Evolutionary conservation across 2,888 invertebrate genomes (phyloP), one percentile per base, ranked within the genome.

Genomic region (Lasioglossum figueresi): DNA sequence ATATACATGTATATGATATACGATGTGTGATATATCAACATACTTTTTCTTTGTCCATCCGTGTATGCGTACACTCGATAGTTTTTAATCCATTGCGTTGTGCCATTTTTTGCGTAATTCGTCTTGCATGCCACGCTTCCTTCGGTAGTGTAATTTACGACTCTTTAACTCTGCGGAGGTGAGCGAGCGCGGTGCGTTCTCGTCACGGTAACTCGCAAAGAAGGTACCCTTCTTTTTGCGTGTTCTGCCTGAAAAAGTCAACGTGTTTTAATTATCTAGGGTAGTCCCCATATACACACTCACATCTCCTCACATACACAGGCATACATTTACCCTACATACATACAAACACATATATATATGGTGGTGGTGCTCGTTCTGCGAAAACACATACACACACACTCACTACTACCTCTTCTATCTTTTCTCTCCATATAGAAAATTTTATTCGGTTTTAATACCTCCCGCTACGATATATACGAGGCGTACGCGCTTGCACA

Each of bases 61-160:
- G 88, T 92, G 90, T 92, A 91, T 91, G 87, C 90, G 90, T 92
- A 92, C 90, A 89, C 89, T 91, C 89, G 88, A 92, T 91, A 89
- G 89, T 90, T 89, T 83, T 89, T 89, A 90, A 91, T 90, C 91
- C 92, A 92, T 91, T 90, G 91, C 93, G 92, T 93, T 93, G 93
- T 93, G 93, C 93, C 89, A 91, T 90, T 92, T 93, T 94, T 92
- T 93, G 92, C 93, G 94, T 94, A 94, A 94, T 93, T 94, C 93
- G 94, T 94, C 94, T 95, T 95, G 95, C 95, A 95, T 95, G 95
- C 92, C 90, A 94, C 77, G 95, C 95, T 95, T 95, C 94, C 94
- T 94, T 93, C 95, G 94, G 94, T 95, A 95, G 95, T 95, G 92
- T 94, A 90, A 91, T 89, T 88, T 88, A 89, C 87, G 91, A 88